Evolutionary conservation across 1,140 invertebrate genomes (phyloP).

Genomic region (Caenorhabditis tropicalis): DNA sequence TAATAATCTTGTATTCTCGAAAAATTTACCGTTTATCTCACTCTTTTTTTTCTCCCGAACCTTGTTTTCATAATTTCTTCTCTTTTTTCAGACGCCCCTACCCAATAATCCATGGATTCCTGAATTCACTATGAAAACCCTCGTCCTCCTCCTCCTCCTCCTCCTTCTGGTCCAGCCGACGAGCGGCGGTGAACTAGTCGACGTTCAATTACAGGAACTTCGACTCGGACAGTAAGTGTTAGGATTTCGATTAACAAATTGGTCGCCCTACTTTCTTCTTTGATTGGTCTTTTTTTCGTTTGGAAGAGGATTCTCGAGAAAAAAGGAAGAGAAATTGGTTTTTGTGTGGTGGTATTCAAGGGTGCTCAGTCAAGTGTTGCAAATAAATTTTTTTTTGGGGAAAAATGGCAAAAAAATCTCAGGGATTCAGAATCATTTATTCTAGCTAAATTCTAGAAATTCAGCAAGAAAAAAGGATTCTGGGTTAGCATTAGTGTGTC

Average conservation of each 20-base stretch:
- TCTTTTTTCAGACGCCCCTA: background rate
- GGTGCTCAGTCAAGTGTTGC: background rate
- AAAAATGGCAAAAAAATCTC: background rate
- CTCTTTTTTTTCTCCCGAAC: no score
- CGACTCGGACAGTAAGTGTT: conserved; percentile 38
- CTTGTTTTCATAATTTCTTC: background rate
- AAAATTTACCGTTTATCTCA: no score
- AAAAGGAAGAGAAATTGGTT: background rate
- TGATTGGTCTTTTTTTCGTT: background rate
- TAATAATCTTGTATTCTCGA: no score
- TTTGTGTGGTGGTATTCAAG: background rate
- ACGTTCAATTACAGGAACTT: conserved; percentile 43
- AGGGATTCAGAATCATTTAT: no score
- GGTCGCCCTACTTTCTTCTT: conserved; percentile 9
- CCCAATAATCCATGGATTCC: background rate
- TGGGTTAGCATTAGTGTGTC: no score
- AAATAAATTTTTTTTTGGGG: background rate
- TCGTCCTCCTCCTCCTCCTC: background rate
- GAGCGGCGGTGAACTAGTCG: conserved; percentile 21
- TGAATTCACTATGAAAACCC: background rate
- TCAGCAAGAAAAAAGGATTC: no score
- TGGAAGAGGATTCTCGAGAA: background rate
- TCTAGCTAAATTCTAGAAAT: no score
- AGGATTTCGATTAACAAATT: background rate
- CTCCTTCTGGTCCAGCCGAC: background rate